Base-by-base conservation (phyloP, 2,797 vertebrate species). In the Oryzias sinensis region DNA sequence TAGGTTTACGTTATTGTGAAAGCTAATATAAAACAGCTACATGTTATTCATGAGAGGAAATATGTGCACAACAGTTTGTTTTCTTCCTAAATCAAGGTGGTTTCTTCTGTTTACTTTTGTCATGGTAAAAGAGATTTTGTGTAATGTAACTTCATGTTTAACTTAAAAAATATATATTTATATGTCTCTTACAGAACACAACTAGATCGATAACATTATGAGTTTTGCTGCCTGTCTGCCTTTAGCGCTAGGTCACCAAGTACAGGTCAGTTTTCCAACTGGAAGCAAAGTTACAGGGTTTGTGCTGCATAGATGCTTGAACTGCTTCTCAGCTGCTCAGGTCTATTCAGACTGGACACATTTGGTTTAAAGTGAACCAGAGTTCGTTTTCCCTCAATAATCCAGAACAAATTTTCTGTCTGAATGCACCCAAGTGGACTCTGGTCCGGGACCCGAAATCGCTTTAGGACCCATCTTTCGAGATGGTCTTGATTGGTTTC, bases 281-380 rank as follows among this genome's bases (percentile, higher is more conserved):
- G 20, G 53, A 59, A 37, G 20, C 37, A 20, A 63, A 57, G 42
- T 62, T 68, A 45, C 0, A 25, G 62, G 66, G 54, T 65, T 29
- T 73, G 56, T 62, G 53, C 6, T 27, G 56, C 0, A 9, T 49
- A n/a, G 51, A 49, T 54, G 61, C 63, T 57, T 72, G 65, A 65
- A 27, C 49, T 57, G 49, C 43, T 61, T 42, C 22, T 68, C 50
- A 60, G 54, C 75, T 80, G 74, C n/a, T n/a, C n/a, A n/a, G 20
- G 20, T 22, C 1, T 22, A 22, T 22, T 22, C 20, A 22, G 20
- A 22, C 20, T 1, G 20, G 20, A 22, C 20, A 22, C 20, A 22
- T 22, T 22, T 22, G 20, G 20, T 22, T 22, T 22, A 22, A 22
- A 2, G 20, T 22, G 20, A 22, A 22, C 20, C 20, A 22, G 20